These are phyloP conservation scores for Heterotilapia buettikoferi DNA, from an alignment of 2,113 vertebrate genomes.

Conservation along the genomic window DNA sequence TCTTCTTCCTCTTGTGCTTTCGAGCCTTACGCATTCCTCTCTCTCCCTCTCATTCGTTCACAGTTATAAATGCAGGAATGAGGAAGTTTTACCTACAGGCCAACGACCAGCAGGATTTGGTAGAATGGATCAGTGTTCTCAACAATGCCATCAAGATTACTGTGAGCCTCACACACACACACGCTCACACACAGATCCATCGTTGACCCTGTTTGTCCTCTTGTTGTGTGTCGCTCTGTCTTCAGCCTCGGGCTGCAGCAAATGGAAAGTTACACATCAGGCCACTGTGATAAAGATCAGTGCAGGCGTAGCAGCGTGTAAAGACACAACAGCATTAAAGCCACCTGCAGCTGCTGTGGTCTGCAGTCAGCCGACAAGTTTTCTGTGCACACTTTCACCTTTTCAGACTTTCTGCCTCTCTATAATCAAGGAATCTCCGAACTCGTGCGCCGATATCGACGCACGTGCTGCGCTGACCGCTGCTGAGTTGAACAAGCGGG, in stretches of 20 bases:
- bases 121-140: slow-evolving; percentile 93
- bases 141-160: slow-evolving; percentile 99
- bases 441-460: rapidly evolving
- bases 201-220: slow-evolving; percentile 10
- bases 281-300: not conserved
- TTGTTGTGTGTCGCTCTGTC: not conserved
- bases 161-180: slow-evolving; percentile 72
- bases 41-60: not conserved
- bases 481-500: rapidly evolving
- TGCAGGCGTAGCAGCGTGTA: not conserved
- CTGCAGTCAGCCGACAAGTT: not conserved
- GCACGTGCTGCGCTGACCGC: not conserved
- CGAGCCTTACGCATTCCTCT: not conserved
- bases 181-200: slow-evolving; percentile 1
- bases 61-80: slow-evolving; percentile 96
- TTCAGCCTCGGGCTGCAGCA: not conserved
- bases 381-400: not conserved
- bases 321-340: not conserved
- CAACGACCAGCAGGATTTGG: slow-evolving; percentile 95
- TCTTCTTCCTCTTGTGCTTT: not conserved
- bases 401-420: not conserved
- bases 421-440: not conserved
- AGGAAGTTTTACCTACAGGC: slow-evolving; percentile 96
- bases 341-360: not conserved
- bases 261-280: slow-evolving; percentile 34